Base-by-base conservation (phyloP, 2,113 vertebrate species). In the Thamnaconus septentrionalis region DNA sequence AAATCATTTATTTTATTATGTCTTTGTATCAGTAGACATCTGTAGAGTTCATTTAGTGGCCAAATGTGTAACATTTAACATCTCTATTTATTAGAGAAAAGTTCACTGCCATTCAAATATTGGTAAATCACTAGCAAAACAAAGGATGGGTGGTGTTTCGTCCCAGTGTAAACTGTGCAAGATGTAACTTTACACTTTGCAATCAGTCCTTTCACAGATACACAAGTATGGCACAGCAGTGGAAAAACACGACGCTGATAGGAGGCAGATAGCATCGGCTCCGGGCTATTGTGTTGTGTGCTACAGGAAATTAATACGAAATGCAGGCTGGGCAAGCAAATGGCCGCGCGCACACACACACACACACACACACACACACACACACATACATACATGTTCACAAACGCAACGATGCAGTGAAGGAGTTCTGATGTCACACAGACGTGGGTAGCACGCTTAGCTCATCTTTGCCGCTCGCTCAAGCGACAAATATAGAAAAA, bases 291-390 rank as follows among this genome's bases (percentile, higher is more conserved):
- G 76, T 81, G 78, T 78, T 78, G 76, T 81, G 63, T 57, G 12
- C 71, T 66, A 67, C 80, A 81, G 87, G 85, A 89, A 85, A 86
- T 87, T 71, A 87, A 86, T 76, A 75, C 44, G 53, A 56, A 65
- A 68, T 63, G 62, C 43, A 44, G 69, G 62, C 63, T 51, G 71
- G 58, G 67, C 46, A 80, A 79, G 85, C 72, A 79, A 69, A 73
- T 43, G 6, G 7, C 1, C 18, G 18, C 18, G 18, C 18, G 18
- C 18, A 31, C 18, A 31, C 18, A 31, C 0, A 10, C 52, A 48
- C 7, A 61, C 12, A 52, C 12, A 40, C 46, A 41, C 42, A 39
- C 46, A 64, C 7, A 61, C 12, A 52, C 12, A 40, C 46, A 41
- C 42, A 39, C 46, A 64, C 51, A 51, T 56, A 57, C 12, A 59